These are phyloP conservation scores for Eleginops maclovinus DNA, from an alignment of 2,113 vertebrate genomes.

Conservation along the genomic window DNA sequence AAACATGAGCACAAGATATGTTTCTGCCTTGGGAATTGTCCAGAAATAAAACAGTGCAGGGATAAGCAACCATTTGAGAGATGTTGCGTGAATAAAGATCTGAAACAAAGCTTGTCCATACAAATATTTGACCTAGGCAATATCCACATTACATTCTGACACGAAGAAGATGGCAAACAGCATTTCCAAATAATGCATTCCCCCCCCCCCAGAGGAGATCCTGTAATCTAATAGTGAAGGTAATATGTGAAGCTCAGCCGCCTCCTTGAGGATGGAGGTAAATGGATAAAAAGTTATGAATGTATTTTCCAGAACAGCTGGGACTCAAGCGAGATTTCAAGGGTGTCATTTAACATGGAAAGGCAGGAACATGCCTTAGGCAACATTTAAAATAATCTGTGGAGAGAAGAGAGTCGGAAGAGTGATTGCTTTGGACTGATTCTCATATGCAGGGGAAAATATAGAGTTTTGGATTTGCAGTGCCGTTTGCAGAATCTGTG, in stretches of 20 bases:
- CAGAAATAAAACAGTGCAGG: not conserved
- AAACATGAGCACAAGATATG: not conserved
- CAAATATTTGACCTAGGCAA: not conserved
- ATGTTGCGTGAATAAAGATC: not conserved
- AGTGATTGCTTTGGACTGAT: not conserved
- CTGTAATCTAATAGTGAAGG: not conserved
- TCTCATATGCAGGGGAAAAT: not conserved
- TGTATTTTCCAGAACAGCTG: constrained; percentile 3
- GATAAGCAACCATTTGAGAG: not conserved
- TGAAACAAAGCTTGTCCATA: not conserved
- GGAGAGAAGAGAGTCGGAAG: not conserved
- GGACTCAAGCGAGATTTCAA: not conserved
- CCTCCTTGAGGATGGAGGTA: not conserved
- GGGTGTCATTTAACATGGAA: not conserved
- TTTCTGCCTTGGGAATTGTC: not conserved
- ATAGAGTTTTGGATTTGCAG: not conserved
- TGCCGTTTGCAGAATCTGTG: not conserved
- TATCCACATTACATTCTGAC: not conserved
- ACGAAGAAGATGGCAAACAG: not conserved
- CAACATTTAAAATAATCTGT: constrained; percentile 7
- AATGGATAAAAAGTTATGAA: not conserved
- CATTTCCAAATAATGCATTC: too few species aligned
- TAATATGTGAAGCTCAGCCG: not conserved
- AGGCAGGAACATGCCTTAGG: constrained; percentile 23
- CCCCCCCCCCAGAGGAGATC: not conserved